These are phyloP conservation scores for Rhysida immarginata DNA, from an alignment of 1,140 invertebrate genomes.

Conservation along the genomic window DNA sequence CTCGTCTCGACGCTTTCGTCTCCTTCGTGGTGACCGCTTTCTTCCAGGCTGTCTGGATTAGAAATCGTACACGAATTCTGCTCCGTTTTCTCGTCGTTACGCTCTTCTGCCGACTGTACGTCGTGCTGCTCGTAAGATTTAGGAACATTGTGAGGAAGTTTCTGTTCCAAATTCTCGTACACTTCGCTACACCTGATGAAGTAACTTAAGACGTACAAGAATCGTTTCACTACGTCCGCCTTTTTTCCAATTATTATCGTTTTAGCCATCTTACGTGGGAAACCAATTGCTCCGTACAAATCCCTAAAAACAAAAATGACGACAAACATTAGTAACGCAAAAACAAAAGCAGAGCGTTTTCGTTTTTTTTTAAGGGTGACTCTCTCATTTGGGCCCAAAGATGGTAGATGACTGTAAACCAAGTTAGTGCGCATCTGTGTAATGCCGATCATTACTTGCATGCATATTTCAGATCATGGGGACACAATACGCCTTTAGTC, in stretches of 20 bases:
- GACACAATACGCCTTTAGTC: too few species aligned
- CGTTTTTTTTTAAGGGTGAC: too few species aligned
- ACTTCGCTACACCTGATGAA: conserved; percentile 64
- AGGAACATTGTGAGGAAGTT: neutral
- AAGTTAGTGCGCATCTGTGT: too few species aligned
- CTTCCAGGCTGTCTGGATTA: neutral
- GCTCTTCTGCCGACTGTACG: neutral
- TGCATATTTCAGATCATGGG: too few species aligned
- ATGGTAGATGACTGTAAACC: neutral
- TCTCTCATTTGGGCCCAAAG: too few species aligned
- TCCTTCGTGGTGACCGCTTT: neutral
- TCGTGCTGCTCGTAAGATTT: neutral
- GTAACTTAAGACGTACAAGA: conserved; percentile 49
- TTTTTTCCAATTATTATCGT: conserved; percentile 60
- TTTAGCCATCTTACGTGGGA: conserved; percentile 51
- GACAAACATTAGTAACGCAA: too few species aligned
- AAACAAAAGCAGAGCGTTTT: too few species aligned
- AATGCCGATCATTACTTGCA: too few species aligned
- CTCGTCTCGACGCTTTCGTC: neutral
- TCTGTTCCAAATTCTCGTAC: conserved; percentile 21
- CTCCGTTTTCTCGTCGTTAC: neutral
- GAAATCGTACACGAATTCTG: neutral
- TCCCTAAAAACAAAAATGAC: conserved; percentile 38
- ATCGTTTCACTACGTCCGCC: conserved; percentile 39
- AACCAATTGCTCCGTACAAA: conserved; percentile 62